Evolutionary conservation across 2,113 vertebrate genomes (phyloP).

Genomic region (Tetraodon nigroviridis): DNA sequence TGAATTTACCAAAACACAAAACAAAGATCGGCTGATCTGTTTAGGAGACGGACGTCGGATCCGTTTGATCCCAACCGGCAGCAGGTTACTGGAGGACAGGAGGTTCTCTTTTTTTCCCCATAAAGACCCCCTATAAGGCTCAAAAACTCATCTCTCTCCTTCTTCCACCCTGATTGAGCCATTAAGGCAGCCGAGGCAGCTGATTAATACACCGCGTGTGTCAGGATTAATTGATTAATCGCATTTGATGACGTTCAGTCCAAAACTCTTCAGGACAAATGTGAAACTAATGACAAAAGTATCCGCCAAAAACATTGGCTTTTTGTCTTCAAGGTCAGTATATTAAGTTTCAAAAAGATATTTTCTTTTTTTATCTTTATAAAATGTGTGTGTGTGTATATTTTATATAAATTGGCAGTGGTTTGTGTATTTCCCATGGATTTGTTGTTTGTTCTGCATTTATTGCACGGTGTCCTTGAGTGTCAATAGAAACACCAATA

Average conservation of each 20-base stretch:
- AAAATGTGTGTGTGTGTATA: background rate
- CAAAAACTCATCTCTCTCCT: slow-evolving; percentile 17
- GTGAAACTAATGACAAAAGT: slow-evolving; percentile 67
- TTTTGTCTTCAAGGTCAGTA: slow-evolving; percentile 44
- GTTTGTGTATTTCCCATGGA: background rate
- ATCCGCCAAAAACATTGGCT: slow-evolving; percentile 28
- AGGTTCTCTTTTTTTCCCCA: no score
- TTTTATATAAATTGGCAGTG: no score
- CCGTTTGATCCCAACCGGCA: slow-evolving; percentile 3
- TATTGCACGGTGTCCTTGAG: no score
- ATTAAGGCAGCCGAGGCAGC: slow-evolving; percentile 50
- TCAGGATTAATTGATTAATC: slow-evolving; percentile 63
- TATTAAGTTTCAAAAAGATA: background rate
- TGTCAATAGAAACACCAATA: background rate
- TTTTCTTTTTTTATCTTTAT: background rate
- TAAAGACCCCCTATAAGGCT: slow-evolving; percentile 12
- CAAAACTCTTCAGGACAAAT: slow-evolving; percentile 64
- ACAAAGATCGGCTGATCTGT: slow-evolving; percentile 49
- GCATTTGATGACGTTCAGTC: slow-evolving; percentile 67
- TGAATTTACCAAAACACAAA: background rate
- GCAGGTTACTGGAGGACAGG: slow-evolving; percentile 36
- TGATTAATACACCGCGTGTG: slow-evolving; percentile 66
- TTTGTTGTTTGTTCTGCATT: no score
- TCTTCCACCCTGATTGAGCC: slow-evolving; percentile 47
- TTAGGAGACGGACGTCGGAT: slow-evolving; percentile 11